These are phyloP conservation scores for Apamea monoglypha DNA, from an alignment of 2,888 invertebrate genomes.

Conservation along the genomic window DNA sequence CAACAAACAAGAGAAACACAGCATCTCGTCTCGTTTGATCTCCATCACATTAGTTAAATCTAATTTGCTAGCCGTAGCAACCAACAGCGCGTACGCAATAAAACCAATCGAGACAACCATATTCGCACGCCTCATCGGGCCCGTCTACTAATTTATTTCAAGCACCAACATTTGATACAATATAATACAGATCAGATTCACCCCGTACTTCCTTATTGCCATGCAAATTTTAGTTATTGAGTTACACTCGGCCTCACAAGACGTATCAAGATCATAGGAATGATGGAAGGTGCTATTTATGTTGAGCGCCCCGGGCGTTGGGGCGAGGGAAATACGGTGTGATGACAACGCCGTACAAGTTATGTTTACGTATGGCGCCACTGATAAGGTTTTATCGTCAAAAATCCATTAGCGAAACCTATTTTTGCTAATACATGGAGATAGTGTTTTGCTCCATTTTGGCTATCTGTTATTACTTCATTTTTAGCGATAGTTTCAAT, in stretches of 20 bases:
- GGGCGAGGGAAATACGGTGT: constrained; percentile 13
- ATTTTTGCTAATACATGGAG: constrained; percentile 32
- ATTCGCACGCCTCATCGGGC: constrained; percentile 76
- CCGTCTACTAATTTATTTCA: constrained; percentile 69
- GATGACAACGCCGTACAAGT: constrained; percentile 21
- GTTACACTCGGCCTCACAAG: constrained; percentile 60
- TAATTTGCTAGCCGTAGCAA: constrained; percentile 45
- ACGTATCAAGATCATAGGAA: constrained; percentile 41
- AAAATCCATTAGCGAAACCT: constrained; percentile 57
- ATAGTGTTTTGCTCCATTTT: constrained; percentile 19
- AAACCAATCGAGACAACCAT: constrained; percentile 72
- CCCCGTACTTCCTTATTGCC: constrained; percentile 76
- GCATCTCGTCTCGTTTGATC: constrained; percentile 49
- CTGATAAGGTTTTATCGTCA: constrained; percentile 58
- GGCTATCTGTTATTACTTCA: background rate
- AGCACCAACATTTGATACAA: constrained; percentile 69
- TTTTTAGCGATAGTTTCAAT: background rate
- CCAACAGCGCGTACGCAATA: constrained; percentile 60
- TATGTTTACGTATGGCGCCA: constrained; percentile 20
- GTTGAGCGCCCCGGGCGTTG: background rate
- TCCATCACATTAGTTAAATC: constrained; percentile 59
- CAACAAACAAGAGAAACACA: constrained; percentile 30
- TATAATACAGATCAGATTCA: constrained; percentile 69
- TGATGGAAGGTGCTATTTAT: constrained; percentile 36
- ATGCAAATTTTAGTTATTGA: constrained; percentile 72